These are phyloP conservation scores for human (Homo sapiens) DNA, from an alignment of 2,113 vertebrate species.

Conservation along the genomic window GRCh38 chr12:13818001-13818500, in stretches of 20 bases:
- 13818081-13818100: constrained; percentile 22
- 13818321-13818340: not conserved
- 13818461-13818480: constrained; percentile 19
- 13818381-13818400: not conserved
- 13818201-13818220: not conserved
- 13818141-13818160: not conserved
- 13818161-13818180: constrained; percentile 28
- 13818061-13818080: not conserved
- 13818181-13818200: not conserved
- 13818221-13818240: not conserved
- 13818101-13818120: constrained; percentile 38
- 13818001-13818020: constrained; percentile 64
- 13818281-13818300: not conserved
- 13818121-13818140: constrained; percentile 50
- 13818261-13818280: not conserved
- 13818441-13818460: constrained; percentile 33
- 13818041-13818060: constrained; percentile 33
- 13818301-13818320: not conserved
- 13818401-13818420: not conserved
- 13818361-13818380: not conserved
- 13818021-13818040: constrained; percentile 73
- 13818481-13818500: constrained; percentile 32
- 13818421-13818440: not conserved
- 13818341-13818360: not conserved
- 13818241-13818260: not conserved